These are phyloP conservation scores for Drosophila nigrodunni DNA, from an alignment of 1,140 invertebrate genomes.

Conservation along the genomic window DNA sequence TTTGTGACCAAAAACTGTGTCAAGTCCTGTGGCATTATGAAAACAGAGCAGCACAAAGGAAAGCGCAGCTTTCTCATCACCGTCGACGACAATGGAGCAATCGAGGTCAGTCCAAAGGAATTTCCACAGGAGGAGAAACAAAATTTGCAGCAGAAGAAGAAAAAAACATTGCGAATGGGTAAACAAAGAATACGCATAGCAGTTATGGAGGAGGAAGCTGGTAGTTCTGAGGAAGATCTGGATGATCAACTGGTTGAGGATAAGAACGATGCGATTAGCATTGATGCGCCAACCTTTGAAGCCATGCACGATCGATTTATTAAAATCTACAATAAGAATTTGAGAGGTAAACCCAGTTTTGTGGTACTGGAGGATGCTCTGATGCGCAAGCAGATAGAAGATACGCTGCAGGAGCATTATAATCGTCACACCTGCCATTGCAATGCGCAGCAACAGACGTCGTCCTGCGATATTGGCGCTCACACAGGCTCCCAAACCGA, in stretches of 20 bases:
- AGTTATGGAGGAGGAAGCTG: conserved; percentile 36
- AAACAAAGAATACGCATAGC: conserved; percentile 43
- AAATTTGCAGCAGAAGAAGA: neutral
- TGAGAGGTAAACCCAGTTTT: conserved; percentile 52
- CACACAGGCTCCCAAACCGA: conserved; percentile 52
- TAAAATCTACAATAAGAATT: conserved; percentile 38
- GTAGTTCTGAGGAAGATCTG: neutral
- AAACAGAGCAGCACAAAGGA: neutral
- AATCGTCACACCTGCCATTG: conserved; percentile 9
- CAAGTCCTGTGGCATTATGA: neutral
- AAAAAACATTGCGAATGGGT: neutral
- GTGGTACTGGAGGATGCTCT: conserved; percentile 52
- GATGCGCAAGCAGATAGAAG: conserved; percentile 26
- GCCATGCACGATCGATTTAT: conserved; percentile 30
- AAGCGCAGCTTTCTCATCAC: conserved; percentile 48
- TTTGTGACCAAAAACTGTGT: neutral
- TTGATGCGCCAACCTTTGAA: conserved; percentile 14
- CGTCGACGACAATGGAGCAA: conserved; percentile 37
- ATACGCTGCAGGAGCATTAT: conserved; percentile 26
- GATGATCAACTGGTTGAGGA: neutral
- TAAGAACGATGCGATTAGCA: neutral
- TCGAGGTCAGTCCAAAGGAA: conserved; percentile 35
- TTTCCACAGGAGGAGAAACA: neutral
- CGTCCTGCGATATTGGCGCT: conserved; percentile 37
- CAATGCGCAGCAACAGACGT: conserved; percentile 51